These are phyloP conservation scores for Clamator glandarius DNA, from an alignment of 2,797 vertebrate species.

Conservation along the genomic window DNA sequence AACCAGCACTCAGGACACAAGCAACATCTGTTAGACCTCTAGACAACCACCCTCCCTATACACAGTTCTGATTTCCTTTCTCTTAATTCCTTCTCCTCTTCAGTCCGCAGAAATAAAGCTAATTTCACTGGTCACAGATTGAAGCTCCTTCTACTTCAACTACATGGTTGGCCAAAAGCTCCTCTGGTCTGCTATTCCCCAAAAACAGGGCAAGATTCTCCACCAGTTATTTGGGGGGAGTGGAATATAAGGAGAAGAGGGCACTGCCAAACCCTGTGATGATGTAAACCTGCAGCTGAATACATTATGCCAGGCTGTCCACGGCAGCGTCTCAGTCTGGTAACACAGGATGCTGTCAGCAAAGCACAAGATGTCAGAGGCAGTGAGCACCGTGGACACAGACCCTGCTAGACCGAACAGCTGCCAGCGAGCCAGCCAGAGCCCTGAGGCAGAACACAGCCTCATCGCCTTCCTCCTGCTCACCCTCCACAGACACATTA, in stretches of 20 bases:
- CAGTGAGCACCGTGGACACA: rapidly evolving
- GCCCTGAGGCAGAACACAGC: too few species aligned
- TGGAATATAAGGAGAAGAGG: neutral
- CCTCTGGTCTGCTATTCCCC: neutral
- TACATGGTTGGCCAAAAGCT: neutral
- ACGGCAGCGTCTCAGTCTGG: neutral
- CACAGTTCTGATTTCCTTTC: neutral
- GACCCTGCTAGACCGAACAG: neutral
- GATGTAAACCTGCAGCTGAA: constrained; percentile 1
- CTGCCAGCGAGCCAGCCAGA: neutral
- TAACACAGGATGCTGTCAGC: neutral
- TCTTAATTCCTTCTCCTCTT: neutral
- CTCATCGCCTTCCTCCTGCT: neutral
- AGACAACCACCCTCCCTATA: neutral
- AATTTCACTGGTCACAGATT: neutral
- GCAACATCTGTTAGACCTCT: neutral
- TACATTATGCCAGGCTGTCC: neutral
- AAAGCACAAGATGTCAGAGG: neutral
- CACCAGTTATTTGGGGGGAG: neutral
- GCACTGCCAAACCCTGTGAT: rapidly evolving
- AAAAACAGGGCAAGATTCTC: neutral
- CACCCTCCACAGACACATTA: neutral
- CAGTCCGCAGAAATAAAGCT: neutral
- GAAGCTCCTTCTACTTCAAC: neutral
- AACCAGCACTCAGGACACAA: neutral